phyloP scores from a whole-genome alignment of 2,888 invertebrate species.

The Drosophila picticornis region DNA sequence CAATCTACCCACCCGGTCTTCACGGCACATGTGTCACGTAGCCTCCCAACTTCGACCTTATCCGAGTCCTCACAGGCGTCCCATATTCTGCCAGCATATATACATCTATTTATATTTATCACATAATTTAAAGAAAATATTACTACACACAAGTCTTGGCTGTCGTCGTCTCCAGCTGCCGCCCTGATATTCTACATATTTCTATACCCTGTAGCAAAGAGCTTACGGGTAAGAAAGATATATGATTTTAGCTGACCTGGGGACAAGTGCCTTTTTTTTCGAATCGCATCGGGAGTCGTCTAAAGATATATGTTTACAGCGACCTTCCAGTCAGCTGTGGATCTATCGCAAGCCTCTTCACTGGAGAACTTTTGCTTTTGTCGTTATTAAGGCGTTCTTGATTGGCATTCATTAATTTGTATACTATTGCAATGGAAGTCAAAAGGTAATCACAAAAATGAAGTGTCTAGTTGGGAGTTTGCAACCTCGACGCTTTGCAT shows the following conservation, averaged over 20 bases:
- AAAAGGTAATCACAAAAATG: not conserved
- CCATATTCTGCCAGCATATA: slow-evolving; percentile 24
- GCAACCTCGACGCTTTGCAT: not conserved
- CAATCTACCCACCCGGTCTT: slow-evolving; percentile 13
- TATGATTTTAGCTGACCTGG: not conserved
- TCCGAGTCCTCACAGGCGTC: slow-evolving; percentile 21
- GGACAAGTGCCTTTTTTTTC: not conserved
- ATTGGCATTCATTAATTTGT: not conserved
- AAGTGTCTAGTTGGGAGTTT: not conserved
- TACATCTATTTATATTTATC: slow-evolving; percentile 70
- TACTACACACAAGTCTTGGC: slow-evolving; percentile 54
- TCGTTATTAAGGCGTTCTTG: not conserved
- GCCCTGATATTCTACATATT: slow-evolving; percentile 11
- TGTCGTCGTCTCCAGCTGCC: slow-evolving; percentile 23
- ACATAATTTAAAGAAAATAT: slow-evolving; percentile 77
- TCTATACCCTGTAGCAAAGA: slow-evolving; percentile 8
- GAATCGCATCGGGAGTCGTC: rapidly evolving
- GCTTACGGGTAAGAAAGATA: not conserved
- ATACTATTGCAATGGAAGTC: not conserved
- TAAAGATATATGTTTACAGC: not conserved
- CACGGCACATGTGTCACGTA: slow-evolving; percentile 49
- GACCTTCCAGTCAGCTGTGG: not conserved
- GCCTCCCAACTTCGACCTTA: slow-evolving; percentile 13
- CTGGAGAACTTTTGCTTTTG: not conserved
- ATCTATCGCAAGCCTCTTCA: too few relatives aligned